These are phyloP conservation scores for Ophiothrix spiculata DNA, from an alignment of 35 echinoderm and acorn worm genomes.

Conservation along the genomic window DNA sequence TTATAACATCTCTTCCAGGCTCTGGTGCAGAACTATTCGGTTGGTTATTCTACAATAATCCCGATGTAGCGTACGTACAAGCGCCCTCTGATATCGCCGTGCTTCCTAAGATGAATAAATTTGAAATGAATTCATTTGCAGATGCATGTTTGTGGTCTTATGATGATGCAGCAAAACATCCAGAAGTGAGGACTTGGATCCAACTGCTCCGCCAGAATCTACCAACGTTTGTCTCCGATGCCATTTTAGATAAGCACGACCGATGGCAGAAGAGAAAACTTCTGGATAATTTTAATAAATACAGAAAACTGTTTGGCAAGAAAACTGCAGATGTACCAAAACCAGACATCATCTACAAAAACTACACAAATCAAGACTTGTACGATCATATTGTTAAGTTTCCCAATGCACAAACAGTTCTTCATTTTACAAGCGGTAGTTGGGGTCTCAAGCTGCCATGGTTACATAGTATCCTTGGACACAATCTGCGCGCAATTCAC, in stretches of 20 bases:
- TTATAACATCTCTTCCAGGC: conserved; percentile 81
- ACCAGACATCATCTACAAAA: conserved; percentile 71
- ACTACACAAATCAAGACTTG: conserved; percentile 50
- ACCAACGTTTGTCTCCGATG: neutral
- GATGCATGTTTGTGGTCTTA: conserved; percentile 83
- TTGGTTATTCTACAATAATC: conserved; percentile 87
- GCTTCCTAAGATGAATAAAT: conserved; percentile 41
- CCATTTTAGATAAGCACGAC: conserved; percentile 15
- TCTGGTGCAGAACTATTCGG: conserved; percentile 70
- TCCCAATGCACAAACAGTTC: conserved; percentile 57
- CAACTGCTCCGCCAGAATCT: conserved; percentile 17
- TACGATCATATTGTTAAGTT: conserved; percentile 29
- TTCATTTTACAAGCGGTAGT: conserved; percentile 78
- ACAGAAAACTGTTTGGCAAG: too few relatives aligned
- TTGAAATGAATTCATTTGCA: conserved; percentile 61
- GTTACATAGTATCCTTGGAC: conserved; percentile 64
- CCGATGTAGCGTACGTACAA: conserved; percentile 64
- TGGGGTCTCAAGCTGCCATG: conserved; percentile 86
- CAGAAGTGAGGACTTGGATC: neutral
- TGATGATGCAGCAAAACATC: conserved; percentile 4
- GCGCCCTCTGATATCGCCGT: conserved; percentile 49
- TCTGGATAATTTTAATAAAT: neutral
- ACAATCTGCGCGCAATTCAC: conserved; percentile 63
- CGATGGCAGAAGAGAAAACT: neutral
- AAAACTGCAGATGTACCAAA: neutral